Percentiles rank a stretch among this genome's conserved stretches.
phyloP scores from a whole-genome alignment of 2,797 vertebrate species.

The Tolypeutes matacus region DNA sequence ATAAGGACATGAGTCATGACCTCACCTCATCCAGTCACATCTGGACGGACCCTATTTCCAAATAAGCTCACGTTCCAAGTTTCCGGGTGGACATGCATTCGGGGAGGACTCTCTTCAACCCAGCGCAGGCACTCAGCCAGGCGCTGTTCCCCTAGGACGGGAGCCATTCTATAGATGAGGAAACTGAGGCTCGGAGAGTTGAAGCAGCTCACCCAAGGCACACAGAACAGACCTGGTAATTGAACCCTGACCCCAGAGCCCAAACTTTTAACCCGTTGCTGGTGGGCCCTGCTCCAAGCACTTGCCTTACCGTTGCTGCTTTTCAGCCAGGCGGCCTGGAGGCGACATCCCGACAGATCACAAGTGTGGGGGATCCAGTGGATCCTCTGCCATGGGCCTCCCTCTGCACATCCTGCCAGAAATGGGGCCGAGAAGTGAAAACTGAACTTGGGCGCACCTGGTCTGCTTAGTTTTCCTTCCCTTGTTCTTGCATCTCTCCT shows the following conservation, averaged over 20 bases:
- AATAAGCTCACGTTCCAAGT: too few species aligned
- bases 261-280: not conserved
- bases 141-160: not conserved
- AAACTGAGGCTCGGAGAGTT: too few species aligned
- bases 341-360: not conserved
- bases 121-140: too few species aligned
- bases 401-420: not conserved
- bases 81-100: too few species aligned
- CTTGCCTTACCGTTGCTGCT: fast-evolving
- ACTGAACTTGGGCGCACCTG: not conserved
- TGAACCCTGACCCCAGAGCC: not conserved
- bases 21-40: too few species aligned
- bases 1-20: too few species aligned
- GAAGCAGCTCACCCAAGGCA: not conserved
- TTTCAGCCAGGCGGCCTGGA: not conserved
- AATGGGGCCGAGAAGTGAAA: not conserved
- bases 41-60: too few species aligned
- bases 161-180: not conserved
- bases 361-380: not conserved
- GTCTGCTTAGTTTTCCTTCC: too few species aligned
- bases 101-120: too few species aligned
- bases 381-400: not conserved
- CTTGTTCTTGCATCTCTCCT: not conserved
- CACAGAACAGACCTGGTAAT: not conserved
- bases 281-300: fast-evolving